Conservation (phyloP, 2,797 vertebrate genomes). For the Hoplostethus atlanticus region DNA sequence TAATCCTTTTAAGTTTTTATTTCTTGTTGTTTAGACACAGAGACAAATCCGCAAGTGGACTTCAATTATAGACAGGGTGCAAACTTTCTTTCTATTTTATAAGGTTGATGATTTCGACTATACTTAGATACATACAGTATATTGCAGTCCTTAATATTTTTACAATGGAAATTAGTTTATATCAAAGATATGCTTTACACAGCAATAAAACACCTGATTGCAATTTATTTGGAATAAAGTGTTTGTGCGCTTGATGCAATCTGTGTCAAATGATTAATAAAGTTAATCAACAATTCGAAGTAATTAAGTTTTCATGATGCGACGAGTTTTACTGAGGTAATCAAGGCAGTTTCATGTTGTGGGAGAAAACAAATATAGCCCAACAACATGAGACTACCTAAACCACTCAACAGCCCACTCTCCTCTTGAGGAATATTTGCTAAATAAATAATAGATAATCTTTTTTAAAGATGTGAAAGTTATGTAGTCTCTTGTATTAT, state of each 20-base stretch:
- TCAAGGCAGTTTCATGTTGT: slow-evolving; percentile 98
- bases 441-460: background rate
- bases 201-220: slow-evolving; percentile 37
- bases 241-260: slow-evolving; percentile 4
- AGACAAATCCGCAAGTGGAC: background rate
- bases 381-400: slow-evolving; percentile 99
- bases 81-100: no score
- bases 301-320: slow-evolving; percentile 54
- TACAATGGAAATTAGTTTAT: background rate
- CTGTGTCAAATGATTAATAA: slow-evolving; percentile 25
- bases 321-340: slow-evolving; percentile 88
- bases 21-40: slow-evolving; percentile 18
- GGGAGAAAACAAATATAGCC: slow-evolving; percentile 89
- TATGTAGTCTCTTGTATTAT: background rate
- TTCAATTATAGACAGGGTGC: slow-evolving; percentile 14
- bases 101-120: no score
- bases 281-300: slow-evolving; percentile 3
- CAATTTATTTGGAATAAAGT: slow-evolving; percentile 20
- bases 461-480: slow-evolving; percentile 3
- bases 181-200: slow-evolving; percentile 33
- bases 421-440: slow-evolving; percentile 47
- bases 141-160: background rate
- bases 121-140: background rate
- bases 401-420: slow-evolving; percentile 92
- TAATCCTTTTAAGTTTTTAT: slow-evolving; percentile 44